A percentile compares a stretch with the other conserved stretches of the same genome.
Evolutionary conservation across 2,113 vertebrate genomes (phyloP).

Genomic region (Gorsachius goisagi): DNA sequence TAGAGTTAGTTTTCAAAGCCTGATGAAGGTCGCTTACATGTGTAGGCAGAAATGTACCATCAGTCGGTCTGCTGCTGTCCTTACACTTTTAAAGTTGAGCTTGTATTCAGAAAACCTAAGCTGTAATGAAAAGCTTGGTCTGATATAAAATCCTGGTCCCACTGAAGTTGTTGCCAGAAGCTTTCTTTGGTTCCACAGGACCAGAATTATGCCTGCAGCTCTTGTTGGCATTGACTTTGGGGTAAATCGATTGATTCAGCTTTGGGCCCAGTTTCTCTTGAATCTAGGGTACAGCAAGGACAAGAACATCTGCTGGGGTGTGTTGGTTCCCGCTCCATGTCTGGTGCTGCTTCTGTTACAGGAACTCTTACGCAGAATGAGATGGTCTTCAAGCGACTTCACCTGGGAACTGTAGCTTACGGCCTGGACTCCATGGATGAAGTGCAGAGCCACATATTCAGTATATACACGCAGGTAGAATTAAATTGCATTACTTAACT

Average conservation of each 20-base stretch:
- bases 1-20: background rate
- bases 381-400: constrained; percentile 96
- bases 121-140: background rate
- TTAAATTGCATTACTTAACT: background rate
- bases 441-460: constrained; percentile 97
- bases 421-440: constrained; percentile 98
- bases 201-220: background rate
- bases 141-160: background rate
- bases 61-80: background rate
- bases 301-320: accelerated
- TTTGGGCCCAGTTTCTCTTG: background rate
- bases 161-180: background rate
- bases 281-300: background rate
- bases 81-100: background rate
- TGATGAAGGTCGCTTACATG: accelerated
- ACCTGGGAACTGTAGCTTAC: constrained; percentile 94
- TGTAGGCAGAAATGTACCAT: background rate
- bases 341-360: constrained; percentile 46
- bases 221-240: background rate
- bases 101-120: background rate
- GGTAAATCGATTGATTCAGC: background rate
- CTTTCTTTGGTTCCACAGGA: background rate
- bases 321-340: background rate
- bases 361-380: constrained; percentile 97
- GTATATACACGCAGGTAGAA: constrained; percentile 92